Base-by-base conservation (phyloP, 2,888 invertebrate genomes). In the Ochropleura plecta region DNA sequence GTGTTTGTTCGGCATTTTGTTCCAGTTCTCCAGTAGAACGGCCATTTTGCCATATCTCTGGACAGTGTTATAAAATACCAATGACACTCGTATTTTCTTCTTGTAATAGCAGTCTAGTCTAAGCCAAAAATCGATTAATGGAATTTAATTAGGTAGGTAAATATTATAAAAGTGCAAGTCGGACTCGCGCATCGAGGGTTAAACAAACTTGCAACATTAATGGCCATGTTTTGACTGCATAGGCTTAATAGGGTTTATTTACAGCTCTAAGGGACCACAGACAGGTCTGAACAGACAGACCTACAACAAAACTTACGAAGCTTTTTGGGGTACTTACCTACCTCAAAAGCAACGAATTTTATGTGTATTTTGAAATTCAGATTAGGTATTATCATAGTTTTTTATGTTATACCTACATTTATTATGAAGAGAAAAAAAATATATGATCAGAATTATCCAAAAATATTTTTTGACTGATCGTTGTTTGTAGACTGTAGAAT, bases 371-470 rank as follows among this genome's bases (percentile, higher is more conserved):
- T 4, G 16, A 20, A 7, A 46, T 8, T 4, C 10, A 51, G 59
- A 53, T 10, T 48, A n/a, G n/a, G n/a, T n/a, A 44, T 6, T 10
- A 46, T 7, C 3, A n/a, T 46, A 48, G 40, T 40, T 51, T 44
- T 79, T 40, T 5, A 44, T 42, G 9, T 48, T 48, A n/a, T n/a
- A n/a, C n/a, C n/a, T n/a, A n/a, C 40, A 69, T 69, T 14, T 49
- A 5, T 6, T 40, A 0, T 12, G 0, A 48, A 48, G 12, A 30
- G 0, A 5, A 3, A 48, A 44, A 48, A n/a, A 12, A 16, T 0
- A 0, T 3, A 40, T 10, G n/a, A 49, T 44, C n/a, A 3, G 20
- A 59, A 69, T 44, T 51, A 18, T 57, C 4, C 6, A 71, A 59
- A 51, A 51, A 51, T 59, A 20, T 70, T 8, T 79, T 59, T 76